Evolutionary conservation across 2,113 vertebrate genomes (phyloP).

Genomic region (Burhinus oedicnemus): DNA sequence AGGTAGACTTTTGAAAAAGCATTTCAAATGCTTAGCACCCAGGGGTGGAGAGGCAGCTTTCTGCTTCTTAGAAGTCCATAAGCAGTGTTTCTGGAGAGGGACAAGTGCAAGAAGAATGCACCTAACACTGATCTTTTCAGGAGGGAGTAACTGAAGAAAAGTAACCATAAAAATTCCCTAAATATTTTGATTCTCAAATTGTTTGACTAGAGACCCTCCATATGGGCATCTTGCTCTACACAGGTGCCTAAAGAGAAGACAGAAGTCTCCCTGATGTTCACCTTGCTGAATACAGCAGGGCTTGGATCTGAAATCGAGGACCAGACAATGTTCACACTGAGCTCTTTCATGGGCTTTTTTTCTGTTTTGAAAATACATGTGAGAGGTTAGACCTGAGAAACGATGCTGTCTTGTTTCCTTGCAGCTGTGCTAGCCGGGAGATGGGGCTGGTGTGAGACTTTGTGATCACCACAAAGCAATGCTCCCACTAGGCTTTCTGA

Average conservation of each 20-base stretch:
- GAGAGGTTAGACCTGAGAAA: not conserved
- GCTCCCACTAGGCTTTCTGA: not conserved
- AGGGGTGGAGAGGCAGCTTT: not conserved
- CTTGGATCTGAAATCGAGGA: not conserved
- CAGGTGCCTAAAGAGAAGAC: not conserved
- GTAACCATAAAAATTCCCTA: not conserved
- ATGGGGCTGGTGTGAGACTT: not conserved
- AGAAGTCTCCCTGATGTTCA: not conserved
- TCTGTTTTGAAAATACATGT: not conserved
- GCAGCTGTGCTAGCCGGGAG: not conserved
- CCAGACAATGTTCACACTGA: not conserved
- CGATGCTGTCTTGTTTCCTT: not conserved
- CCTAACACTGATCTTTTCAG: not conserved
- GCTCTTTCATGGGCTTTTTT: not conserved
- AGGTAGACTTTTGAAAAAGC: not conserved
- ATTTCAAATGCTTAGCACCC: not conserved
- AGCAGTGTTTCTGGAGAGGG: not conserved
- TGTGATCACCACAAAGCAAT: not conserved
- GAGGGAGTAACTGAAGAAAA: not conserved
- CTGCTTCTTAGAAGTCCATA: not conserved
- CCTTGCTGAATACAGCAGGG: not conserved
- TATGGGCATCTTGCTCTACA: not conserved
- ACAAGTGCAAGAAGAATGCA: not conserved
- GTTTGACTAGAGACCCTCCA: not conserved
- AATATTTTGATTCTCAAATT: not conserved